Evolutionary conservation across 2,888 invertebrate species (phyloP).

Genomic region (Himalopsyche tibetana): DNA sequence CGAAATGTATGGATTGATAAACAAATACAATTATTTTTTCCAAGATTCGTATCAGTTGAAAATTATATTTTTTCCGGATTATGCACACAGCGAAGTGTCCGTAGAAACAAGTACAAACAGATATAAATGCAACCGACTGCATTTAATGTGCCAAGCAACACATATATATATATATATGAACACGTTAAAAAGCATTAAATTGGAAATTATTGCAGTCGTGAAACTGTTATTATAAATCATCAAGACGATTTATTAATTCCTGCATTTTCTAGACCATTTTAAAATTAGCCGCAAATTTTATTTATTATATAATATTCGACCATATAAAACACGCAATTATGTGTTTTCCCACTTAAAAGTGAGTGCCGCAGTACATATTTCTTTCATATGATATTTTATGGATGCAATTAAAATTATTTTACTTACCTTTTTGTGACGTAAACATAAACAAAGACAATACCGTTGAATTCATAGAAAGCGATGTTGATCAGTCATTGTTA

Average conservation of each 20-base stretch:
- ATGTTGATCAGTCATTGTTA: no score
- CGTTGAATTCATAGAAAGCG: neutral
- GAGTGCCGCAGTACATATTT: neutral
- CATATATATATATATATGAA: neutral
- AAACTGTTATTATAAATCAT: constrained; percentile 59
- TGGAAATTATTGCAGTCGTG: constrained; percentile 52
- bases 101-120: constrained; percentile 8
- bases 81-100: constrained; percentile 40
- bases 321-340: constrained; percentile 16
- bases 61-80: constrained; percentile 61
- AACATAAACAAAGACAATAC: constrained; percentile 19
- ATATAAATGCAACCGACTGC: constrained; percentile 28
- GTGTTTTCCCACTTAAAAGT: constrained; percentile 40
- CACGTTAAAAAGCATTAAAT: constrained; percentile 41
- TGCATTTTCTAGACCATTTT: constrained; percentile 15
- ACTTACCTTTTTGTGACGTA: neutral
- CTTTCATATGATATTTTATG: neutral
- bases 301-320: constrained; percentile 39
- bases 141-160: constrained; percentile 11
- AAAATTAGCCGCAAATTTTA: constrained; percentile 22
- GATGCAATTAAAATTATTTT: constrained; percentile 19
- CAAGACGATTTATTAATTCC: constrained; percentile 45
- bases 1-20: constrained; percentile 58
- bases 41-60: constrained; percentile 56
- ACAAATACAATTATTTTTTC: constrained; percentile 63